These are phyloP conservation scores for Octodon degus DNA, from an alignment of 2,113 vertebrate genomes.

Conservation along the genomic window DNA sequence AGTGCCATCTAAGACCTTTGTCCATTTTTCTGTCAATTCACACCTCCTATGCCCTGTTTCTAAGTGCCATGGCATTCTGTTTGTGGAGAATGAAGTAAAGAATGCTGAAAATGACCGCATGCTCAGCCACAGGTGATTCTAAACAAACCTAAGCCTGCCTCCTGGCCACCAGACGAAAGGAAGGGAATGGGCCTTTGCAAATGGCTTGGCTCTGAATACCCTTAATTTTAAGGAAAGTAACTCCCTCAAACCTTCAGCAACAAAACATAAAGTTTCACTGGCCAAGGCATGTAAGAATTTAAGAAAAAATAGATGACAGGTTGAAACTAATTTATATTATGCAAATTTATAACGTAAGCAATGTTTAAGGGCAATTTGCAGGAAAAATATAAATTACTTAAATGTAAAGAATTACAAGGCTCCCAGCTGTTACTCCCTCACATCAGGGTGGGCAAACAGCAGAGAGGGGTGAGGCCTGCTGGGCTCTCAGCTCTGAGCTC, in stretches of 20 bases:
- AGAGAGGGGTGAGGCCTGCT: not conserved
- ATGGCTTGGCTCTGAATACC: not conserved
- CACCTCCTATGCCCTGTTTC: not conserved
- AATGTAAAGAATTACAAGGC: not conserved
- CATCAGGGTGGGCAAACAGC: not conserved
- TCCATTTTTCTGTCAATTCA: not conserved
- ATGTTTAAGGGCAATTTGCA: not conserved
- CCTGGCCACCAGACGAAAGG: not conserved
- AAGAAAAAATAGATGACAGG: not conserved
- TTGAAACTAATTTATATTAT: slow-evolving; percentile 28
- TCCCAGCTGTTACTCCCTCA: not conserved
- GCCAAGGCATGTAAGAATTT: not conserved
- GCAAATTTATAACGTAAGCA: not conserved
- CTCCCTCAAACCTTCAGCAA: not conserved
- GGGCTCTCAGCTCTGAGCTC: accelerated
- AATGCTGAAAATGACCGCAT: not conserved
- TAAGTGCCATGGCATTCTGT: not conserved
- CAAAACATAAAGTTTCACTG: not conserved
- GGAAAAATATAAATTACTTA: not conserved
- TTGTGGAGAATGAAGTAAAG: not conserved
- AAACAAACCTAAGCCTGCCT: not conserved
- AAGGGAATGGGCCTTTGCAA: not conserved
- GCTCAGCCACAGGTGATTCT: not conserved
- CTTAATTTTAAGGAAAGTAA: not conserved
- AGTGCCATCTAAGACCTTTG: not conserved